These are phyloP conservation scores for Sula dactylatra DNA, from an alignment of 2,113 vertebrate genomes.

Conservation along the genomic window DNA sequence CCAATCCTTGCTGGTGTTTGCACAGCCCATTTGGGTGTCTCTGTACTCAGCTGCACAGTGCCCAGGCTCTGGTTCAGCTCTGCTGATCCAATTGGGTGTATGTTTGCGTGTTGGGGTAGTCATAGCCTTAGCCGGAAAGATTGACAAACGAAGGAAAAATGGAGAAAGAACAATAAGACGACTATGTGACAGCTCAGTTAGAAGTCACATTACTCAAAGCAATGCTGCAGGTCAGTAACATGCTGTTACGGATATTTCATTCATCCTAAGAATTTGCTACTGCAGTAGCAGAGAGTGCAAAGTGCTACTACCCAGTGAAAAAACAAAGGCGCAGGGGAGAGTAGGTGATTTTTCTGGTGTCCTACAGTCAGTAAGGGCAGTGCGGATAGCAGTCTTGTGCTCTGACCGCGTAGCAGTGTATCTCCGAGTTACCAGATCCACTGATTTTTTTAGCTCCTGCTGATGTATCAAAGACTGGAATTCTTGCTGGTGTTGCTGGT, in stretches of 20 bases:
- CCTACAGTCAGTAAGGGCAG: neutral
- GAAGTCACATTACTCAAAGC: neutral
- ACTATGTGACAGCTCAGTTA: neutral
- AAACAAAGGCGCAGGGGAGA: accelerated
- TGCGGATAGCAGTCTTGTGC: accelerated
- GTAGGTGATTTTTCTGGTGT: neutral
- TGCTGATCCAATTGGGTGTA: neutral
- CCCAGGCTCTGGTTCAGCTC: neutral
- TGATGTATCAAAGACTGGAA: neutral
- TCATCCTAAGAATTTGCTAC: neutral
- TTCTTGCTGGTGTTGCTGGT: neutral
- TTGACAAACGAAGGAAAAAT: neutral
- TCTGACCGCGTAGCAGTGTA: accelerated
- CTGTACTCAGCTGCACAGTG: neutral
- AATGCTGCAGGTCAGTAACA: neutral
- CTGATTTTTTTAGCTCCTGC: neutral
- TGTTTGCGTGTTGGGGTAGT: neutral
- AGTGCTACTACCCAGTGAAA: neutral
- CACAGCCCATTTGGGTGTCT: neutral
- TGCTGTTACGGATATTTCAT: neutral
- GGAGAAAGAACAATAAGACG: neutral
- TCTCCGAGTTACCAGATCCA: neutral
- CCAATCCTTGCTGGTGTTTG: neutral
- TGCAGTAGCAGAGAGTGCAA: neutral
- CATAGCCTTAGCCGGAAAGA: neutral